Conservation (phyloP, 2,113 vertebrate genomes). For the Donacobius atricapilla region DNA sequence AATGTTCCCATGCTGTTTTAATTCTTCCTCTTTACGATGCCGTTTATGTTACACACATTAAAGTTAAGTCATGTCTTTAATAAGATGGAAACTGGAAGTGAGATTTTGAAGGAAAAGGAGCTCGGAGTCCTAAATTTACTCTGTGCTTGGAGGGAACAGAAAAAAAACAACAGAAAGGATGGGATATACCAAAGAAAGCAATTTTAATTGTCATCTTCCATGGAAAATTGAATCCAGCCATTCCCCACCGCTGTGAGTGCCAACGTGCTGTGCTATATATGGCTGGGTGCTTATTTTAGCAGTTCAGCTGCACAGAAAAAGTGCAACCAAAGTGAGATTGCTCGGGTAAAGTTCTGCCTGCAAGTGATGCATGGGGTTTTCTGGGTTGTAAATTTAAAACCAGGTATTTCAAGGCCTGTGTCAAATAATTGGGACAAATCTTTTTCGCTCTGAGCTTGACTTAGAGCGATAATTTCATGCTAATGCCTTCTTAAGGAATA, state of each 20-base stretch:
- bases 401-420: background rate
- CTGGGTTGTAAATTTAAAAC: conserved; percentile 26
- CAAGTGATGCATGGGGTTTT: background rate
- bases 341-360: conserved; percentile 19
- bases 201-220: conserved; percentile 75
- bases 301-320: conserved; percentile 46
- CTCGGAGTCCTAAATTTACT: conserved; percentile 53
- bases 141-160: background rate
- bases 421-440: conserved; percentile 46
- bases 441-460: conserved; percentile 38
- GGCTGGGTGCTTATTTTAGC: conserved; percentile 63
- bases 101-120: conserved; percentile 71
- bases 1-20: conserved; percentile 70
- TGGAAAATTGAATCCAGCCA: conserved; percentile 73
- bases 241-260: conserved; percentile 16
- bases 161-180: conserved; percentile 69
- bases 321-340: conserved; percentile 24
- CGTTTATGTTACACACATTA: conserved; percentile 80
- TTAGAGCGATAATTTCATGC: conserved; percentile 36
- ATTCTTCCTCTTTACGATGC: conserved; percentile 75
- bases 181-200: conserved; percentile 71
- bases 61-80: conserved; percentile 79
- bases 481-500: conserved; percentile 12
- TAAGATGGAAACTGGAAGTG: conserved; percentile 78
- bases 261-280: conserved; percentile 40